These are phyloP conservation scores for Caenorhabditis zanzibari DNA, from an alignment of 2,888 invertebrate species.

Conservation along the genomic window DNA sequence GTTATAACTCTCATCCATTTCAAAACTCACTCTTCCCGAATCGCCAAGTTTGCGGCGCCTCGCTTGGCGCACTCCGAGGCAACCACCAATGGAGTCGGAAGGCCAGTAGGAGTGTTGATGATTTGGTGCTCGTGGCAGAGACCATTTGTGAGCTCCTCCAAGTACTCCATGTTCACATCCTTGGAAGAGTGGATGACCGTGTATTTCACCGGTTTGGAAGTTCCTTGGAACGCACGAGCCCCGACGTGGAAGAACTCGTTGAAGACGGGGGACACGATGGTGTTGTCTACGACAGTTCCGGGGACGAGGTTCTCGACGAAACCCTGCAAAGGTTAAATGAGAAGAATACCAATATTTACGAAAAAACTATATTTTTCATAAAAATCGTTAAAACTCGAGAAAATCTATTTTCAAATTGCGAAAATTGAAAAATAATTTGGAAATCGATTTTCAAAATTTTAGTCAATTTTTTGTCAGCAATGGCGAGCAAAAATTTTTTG, in stretches of 20 bases:
- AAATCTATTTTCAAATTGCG: no score
- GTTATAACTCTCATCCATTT: background rate
- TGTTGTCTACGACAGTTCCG: slow-evolving; percentile 62
- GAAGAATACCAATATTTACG: no score
- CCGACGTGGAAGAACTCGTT: slow-evolving; percentile 64
- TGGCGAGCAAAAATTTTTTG: no score
- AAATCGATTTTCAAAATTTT: no score
- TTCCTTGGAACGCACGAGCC: slow-evolving; percentile 59
- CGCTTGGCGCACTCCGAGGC: slow-evolving; percentile 56
- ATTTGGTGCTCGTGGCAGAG: slow-evolving; percentile 62
- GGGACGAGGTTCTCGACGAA: slow-evolving; percentile 49
- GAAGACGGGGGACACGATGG: slow-evolving; percentile 45
- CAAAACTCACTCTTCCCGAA: slow-evolving; percentile 6
- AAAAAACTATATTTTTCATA: no score
- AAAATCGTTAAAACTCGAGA: no score
- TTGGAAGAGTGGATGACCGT: slow-evolving; percentile 32
- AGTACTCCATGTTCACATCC: background rate
- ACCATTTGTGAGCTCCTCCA: slow-evolving; percentile 42
- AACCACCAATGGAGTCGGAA: slow-evolving; percentile 63
- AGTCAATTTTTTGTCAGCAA: no score
- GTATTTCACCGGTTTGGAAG: slow-evolving; percentile 54
- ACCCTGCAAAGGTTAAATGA: no score
- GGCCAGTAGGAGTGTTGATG: slow-evolving; percentile 31
- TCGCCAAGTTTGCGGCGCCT: slow-evolving; percentile 17
- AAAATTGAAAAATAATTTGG: no score